Conservation (phyloP, 2,797 vertebrate genomes). For the Macropodus opercularis region DNA sequence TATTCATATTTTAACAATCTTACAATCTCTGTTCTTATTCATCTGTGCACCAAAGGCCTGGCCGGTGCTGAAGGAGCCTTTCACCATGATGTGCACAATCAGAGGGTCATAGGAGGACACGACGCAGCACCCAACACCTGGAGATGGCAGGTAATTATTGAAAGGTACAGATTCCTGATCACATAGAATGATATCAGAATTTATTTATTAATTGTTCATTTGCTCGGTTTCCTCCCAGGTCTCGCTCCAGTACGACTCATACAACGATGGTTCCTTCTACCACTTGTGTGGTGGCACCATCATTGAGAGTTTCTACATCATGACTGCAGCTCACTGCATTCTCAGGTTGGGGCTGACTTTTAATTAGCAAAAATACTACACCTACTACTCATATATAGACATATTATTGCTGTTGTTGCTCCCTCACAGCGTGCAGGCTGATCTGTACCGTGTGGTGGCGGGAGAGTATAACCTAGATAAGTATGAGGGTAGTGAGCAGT, state of each 20-base stretch:
- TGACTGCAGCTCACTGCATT: constrained; percentile 81
- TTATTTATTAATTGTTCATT: no score
- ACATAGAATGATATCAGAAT: not conserved
- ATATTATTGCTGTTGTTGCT: constrained; percentile 12
- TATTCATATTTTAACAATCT: not conserved
- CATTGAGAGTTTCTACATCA: constrained; percentile 36
- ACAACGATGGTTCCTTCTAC: constrained; percentile 35
- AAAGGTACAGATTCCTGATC: not conserved
- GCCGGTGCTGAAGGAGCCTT: constrained; percentile 52
- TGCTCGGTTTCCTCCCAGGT: constrained; percentile 44
- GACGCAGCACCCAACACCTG: constrained; percentile 62
- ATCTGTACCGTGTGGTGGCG: constrained; percentile 58
- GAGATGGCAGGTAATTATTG: constrained; percentile 80
- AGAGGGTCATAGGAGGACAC: constrained; percentile 66
- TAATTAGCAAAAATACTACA: not conserved
- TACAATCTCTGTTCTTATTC: not conserved
- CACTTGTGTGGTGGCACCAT: constrained; percentile 72
- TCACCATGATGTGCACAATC: constrained; percentile 52
- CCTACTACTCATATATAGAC: not conserved
- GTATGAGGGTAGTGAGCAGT: constrained; percentile 70
- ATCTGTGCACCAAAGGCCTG: constrained; percentile 41
- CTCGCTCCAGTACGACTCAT: constrained; percentile 69
- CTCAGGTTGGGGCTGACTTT: constrained; percentile 46
- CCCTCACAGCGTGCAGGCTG: constrained; percentile 44
- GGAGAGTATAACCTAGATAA: constrained; percentile 70